Evolutionary conservation across 2,113 vertebrate species (phyloP).

Genomic region (Notothenia rossii): DNA sequence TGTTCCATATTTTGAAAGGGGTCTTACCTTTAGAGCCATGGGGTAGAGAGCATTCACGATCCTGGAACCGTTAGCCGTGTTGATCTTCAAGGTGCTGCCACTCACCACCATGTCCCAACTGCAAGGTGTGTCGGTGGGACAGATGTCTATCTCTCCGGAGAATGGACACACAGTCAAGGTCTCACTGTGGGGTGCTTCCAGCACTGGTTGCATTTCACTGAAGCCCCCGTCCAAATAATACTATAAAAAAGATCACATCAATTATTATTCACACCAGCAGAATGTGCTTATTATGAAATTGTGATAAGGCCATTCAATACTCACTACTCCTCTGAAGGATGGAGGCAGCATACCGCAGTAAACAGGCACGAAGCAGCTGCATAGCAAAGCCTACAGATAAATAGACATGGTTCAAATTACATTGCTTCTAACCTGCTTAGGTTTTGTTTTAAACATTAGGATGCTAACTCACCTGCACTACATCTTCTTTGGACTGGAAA

Average conservation of each 20-base stretch:
- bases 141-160: conserved; percentile 91
- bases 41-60: conserved; percentile 88
- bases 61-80: conserved; percentile 86
- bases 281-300: not conserved
- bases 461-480: conserved; percentile 84
- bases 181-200: conserved; percentile 42
- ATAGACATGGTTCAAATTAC: not conserved
- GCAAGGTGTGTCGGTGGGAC: conserved; percentile 82
- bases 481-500: conserved; percentile 90
- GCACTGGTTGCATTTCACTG: conserved; percentile 86
- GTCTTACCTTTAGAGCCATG: conserved; percentile 82
- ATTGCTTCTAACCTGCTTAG: not conserved
- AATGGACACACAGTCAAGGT: conserved; percentile 91
- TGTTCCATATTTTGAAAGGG: not conserved
- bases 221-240: conserved; percentile 91
- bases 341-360: conserved; percentile 91
- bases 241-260: conserved; percentile 69
- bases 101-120: conserved; percentile 84
- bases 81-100: conserved; percentile 86
- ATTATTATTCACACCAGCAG: not conserved
- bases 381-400: conserved; percentile 87
- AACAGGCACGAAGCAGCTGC: conserved; percentile 92
- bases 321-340: conserved; percentile 76
- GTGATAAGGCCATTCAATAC: conserved; percentile 33
- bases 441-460: not conserved